Percentiles rank a stretch among this genome's conserved stretches.
Conservation (phyloP, 2,113 vertebrate genomes). For the Salvelinus sp. region DNA sequence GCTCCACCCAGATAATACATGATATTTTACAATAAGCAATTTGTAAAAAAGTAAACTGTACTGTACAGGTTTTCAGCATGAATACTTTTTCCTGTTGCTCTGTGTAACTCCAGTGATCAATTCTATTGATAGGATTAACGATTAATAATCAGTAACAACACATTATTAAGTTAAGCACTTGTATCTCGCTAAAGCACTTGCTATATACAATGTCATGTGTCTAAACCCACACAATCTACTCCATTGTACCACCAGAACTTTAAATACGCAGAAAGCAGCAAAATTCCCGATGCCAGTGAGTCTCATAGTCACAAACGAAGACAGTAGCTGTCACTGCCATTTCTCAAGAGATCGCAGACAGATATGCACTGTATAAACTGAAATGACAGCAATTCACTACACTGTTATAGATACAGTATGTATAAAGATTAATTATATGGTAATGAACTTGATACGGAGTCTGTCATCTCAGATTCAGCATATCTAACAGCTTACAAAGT, state of each 20-base stretch:
- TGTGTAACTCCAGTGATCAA: constrained; percentile 19
- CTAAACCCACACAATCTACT: constrained; percentile 17
- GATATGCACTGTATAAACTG: constrained; percentile 4
- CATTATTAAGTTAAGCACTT: constrained; percentile 15
- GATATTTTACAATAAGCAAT: constrained; percentile 26
- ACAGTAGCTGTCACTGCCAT: constrained; percentile 2
- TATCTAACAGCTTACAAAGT: constrained; percentile 11
- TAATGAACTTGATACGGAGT: background rate
- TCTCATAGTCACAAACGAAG: constrained; percentile 1
- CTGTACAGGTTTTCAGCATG: constrained; percentile 31
- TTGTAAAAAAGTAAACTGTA: constrained; percentile 18
- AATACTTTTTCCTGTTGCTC: constrained; percentile 22
- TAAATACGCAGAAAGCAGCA: constrained; percentile 10
- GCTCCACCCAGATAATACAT: constrained; percentile 30
- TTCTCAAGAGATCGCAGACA: background rate
- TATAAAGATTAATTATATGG: background rate
- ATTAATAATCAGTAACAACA: constrained; percentile 30
- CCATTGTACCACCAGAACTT: constrained; percentile 26
- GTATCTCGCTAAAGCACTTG: constrained; percentile 29
- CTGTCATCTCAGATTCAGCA: constrained; percentile 2
- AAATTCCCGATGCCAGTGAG: constrained; percentile 1
- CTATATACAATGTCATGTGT: constrained; percentile 33
- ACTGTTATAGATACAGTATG: constrained; percentile 1
- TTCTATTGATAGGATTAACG: constrained; percentile 31
- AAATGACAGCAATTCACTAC: constrained; percentile 7